A percentile compares a stretch with the other conserved stretches of the same genome.
Conservation (phyloP, 2,797 vertebrate species). For the Avahi laniger region DNA sequence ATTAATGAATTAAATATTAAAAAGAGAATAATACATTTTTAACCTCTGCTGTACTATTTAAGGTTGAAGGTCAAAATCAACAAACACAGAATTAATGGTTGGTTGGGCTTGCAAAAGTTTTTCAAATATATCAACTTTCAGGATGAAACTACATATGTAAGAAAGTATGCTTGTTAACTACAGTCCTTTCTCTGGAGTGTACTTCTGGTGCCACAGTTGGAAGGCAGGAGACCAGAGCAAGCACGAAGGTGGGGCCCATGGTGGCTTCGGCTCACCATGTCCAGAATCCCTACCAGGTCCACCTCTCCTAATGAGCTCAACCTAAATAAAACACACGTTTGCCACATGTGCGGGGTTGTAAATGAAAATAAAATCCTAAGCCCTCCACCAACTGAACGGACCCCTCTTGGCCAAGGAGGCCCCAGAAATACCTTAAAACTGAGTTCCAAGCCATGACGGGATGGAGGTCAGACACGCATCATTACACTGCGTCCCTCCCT, state of each 20-base stretch:
- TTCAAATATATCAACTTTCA: not conserved
- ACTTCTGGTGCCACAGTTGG: not conserved
- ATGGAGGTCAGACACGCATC: too few species aligned
- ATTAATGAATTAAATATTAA: not conserved
- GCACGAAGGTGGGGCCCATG: not conserved
- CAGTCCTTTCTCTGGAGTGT: not conserved
- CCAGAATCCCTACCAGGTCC: not conserved
- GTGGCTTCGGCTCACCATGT: not conserved
- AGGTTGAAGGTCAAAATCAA: not conserved
- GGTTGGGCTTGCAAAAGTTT: not conserved
- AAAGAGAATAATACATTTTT: constrained; percentile 15
- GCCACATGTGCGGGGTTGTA: not conserved
- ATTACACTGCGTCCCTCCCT: too few species aligned
- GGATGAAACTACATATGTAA: not conserved
- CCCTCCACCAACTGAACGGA: too few species aligned
- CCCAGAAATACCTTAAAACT: too few species aligned
- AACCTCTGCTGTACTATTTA: not conserved
- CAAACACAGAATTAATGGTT: not conserved
- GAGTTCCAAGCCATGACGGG: too few species aligned
- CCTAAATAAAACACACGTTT: not conserved
- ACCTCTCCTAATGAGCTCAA: not conserved
- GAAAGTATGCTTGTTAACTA: not conserved
- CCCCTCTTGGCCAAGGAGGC: too few species aligned
- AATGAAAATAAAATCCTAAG: too few species aligned
- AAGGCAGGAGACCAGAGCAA: not conserved